These are phyloP conservation scores for Colletes gigas DNA, from an alignment of 1,140 invertebrate species.

Conservation along the genomic window DNA sequence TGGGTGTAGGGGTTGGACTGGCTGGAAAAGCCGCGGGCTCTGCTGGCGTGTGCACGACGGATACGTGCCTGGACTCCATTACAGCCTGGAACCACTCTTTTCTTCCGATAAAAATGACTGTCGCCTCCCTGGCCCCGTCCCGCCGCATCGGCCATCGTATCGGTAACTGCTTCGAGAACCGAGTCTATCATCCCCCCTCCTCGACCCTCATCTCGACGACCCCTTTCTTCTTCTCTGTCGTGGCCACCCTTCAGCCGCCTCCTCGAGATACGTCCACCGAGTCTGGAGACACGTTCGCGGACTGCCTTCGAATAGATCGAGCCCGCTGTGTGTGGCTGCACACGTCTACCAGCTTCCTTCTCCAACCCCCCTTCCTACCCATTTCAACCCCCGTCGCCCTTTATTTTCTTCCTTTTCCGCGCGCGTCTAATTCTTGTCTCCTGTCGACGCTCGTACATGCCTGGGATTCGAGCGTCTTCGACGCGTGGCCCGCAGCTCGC, in stretches of 20 bases:
- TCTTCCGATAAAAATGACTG: constrained; percentile 70
- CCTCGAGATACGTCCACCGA: constrained; percentile 54
- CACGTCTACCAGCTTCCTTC: constrained; percentile 23
- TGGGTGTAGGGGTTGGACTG: constrained; percentile 34
- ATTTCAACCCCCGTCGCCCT: neutral
- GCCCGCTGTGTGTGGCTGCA: constrained; percentile 20
- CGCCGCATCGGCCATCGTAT: constrained; percentile 55
- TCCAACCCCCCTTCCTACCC: neutral
- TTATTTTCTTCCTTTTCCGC: constrained; percentile 32
- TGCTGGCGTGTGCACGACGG: constrained; percentile 72
- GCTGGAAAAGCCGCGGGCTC: constrained; percentile 70
- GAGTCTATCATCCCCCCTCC: constrained; percentile 47
- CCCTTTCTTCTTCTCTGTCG: constrained; percentile 34
- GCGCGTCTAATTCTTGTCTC: constrained; percentile 48
- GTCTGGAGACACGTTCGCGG: constrained; percentile 44
- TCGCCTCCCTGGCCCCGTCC: constrained; percentile 27
- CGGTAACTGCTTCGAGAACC: constrained; percentile 68
- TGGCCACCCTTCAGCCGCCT: constrained; percentile 34
- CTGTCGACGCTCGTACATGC: constrained; percentile 41
- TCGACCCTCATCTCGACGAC: constrained; percentile 19
- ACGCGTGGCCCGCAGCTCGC: neutral
- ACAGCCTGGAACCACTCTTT: constrained; percentile 66
- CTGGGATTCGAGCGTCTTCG: neutral
- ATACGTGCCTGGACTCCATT: constrained; percentile 73
- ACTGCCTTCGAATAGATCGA: constrained; percentile 51